Conservation (phyloP, 1,140 invertebrate genomes). For the Goniozus legneri region DNA sequence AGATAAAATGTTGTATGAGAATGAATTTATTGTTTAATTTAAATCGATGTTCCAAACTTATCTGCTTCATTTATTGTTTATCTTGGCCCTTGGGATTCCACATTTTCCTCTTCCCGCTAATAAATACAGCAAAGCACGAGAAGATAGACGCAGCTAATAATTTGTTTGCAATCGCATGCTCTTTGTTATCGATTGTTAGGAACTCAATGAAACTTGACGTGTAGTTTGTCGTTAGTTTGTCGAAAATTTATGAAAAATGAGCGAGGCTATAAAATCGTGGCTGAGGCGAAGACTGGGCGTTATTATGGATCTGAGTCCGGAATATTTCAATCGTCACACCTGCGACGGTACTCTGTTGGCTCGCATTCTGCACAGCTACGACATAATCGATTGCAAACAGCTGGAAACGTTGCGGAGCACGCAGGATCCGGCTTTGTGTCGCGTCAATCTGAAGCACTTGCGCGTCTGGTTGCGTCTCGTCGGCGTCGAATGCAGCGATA, state of each 20-base stretch:
- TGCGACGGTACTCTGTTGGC: conserved; percentile 47
- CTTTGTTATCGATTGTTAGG: too few species aligned
- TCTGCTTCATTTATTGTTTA: too few species aligned
- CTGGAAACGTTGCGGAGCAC: conserved; percentile 31
- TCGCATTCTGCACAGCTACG: conserved; percentile 47
- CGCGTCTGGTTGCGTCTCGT: conserved; percentile 53
- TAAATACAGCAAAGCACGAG: too few species aligned
- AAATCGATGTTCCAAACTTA: conserved; percentile 27
- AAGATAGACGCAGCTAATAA: too few species aligned
- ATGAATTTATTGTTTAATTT: conserved; percentile 25
- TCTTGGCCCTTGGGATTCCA: too few species aligned
- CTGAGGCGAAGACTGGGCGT: conserved; percentile 27
- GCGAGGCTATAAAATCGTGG: conserved; percentile 29
- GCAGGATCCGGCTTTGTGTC: conserved; percentile 44
- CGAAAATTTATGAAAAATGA: too few species aligned
- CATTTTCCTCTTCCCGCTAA: too few species aligned
- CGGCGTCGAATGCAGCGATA: conserved; percentile 50
- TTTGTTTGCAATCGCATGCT: too few species aligned
- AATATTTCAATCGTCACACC: conserved; percentile 35
- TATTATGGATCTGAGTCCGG: conserved; percentile 31
- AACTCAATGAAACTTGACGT: too few species aligned
- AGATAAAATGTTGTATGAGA: conserved; percentile 20
- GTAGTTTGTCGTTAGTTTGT: too few species aligned
- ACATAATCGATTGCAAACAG: conserved; percentile 45
- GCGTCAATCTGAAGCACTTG: conserved; percentile 55